Base-by-base conservation (phyloP, 64 coral and sea anemone species). In the Stylophora pistillata region DNA sequence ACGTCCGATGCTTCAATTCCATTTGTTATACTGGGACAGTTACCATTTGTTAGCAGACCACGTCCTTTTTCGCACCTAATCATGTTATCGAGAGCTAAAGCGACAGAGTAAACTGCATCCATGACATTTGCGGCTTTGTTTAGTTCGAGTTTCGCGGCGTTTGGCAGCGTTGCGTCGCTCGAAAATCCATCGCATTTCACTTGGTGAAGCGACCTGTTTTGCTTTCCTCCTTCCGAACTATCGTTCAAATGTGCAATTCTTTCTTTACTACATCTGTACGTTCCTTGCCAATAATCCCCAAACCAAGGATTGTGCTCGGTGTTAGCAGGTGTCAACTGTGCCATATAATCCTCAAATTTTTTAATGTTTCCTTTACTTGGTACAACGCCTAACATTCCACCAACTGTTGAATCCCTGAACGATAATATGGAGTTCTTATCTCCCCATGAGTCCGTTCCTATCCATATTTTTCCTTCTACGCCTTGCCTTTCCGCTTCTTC, bases 41-140 rank as follows among this genome's bases (percentile, higher is more conserved):
- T 77, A n/a, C 71, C 82, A 93, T 89, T 74, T 78, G 26, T 5
- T 34, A 79, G 37, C 41, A 90, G 82, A 16, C 72, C 52, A 14
- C n/a, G 33, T 53, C 69, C 47, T 0, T 88, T 86, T 73, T 88
- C 84, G 55, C 95, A 95, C 32, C 91, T 95, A 11, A 88, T 53
- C 76, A 99, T 89, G 9, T 77, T 84, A 1, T 99, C 72, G 27
- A 99, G 80, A 1, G 90, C 93, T 27, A 86, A 78, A 2, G 93
- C 97, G 15, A 98, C 89, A 26, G 97, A 34, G 30, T 99, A 93
- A 23, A 99, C 97, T 13, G 93, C 93, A 30, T 99, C 97, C 97
- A 99, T 99, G 2, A 99, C 97, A 23, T 99, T 99, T 0, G 97
- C 81, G 1, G 94, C 87, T 37, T 99, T 99, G 58, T 95, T 99